Percentiles rank a stretch among this genome's conserved stretches.
These are phyloP conservation scores for Campoplex capitator DNA, from an alignment of 2,888 invertebrate genomes.

Conservation along the genomic window DNA sequence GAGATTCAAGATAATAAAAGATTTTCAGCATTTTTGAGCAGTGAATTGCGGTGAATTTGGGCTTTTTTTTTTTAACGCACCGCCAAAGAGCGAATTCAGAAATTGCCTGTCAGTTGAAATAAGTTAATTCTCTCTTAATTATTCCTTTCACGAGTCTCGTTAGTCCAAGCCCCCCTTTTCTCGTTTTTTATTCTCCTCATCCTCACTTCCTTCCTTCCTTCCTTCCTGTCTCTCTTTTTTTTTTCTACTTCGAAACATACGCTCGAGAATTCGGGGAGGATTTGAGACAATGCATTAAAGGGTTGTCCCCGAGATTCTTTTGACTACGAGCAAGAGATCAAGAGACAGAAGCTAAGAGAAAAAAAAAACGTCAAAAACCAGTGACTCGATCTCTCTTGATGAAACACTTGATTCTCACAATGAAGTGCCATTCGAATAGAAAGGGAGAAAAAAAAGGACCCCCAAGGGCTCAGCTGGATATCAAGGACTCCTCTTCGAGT, in stretches of 20 bases:
- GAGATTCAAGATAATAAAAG: neutral
- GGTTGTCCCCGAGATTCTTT: constrained; percentile 37
- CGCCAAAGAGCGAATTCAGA: constrained; percentile 4
- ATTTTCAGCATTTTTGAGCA: neutral
- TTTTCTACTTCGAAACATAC: constrained; percentile 26
- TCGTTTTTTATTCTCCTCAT: neutral
- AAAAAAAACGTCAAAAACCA: constrained; percentile 24
- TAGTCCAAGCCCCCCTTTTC: constrained; percentile 20
- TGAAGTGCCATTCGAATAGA: constrained; percentile 67
- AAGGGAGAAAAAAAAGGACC: constrained; percentile 12
- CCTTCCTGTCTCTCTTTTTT: neutral
- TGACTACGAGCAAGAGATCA: neutral
- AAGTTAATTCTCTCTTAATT: constrained; percentile 32
- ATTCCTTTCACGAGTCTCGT: constrained; percentile 48
- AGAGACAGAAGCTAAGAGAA: neutral
- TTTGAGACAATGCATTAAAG: constrained; percentile 45
- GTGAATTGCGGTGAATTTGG: neutral
- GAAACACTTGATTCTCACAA: constrained; percentile 71
- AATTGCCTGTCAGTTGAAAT: neutral
- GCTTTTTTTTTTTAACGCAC: neutral
- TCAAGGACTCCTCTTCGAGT: constrained; percentile 31
- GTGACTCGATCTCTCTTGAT: constrained; percentile 68
- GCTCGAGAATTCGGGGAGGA: constrained; percentile 16
- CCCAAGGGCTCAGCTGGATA: constrained; percentile 38
- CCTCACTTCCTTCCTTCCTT: neutral